phyloP scores from a whole-genome alignment of 2,888 invertebrate species.

The Xestobium rufovillosum region DNA sequence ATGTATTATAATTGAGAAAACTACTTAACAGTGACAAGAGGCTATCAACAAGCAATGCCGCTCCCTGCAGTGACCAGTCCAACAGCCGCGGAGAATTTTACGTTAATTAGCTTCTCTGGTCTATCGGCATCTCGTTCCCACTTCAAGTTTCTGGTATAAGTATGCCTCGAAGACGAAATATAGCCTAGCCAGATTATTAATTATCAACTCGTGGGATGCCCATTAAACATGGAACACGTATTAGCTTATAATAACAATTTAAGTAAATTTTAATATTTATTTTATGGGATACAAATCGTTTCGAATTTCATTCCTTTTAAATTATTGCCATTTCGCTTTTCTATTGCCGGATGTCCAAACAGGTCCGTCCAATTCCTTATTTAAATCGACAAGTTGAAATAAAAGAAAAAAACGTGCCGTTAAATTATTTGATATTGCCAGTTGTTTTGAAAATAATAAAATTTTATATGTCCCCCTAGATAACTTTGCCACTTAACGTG shows the following conservation, averaged over 20 bases:
- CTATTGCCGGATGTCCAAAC: too few species aligned
- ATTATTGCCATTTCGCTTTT: background rate
- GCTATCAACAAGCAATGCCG: conserved; percentile 37
- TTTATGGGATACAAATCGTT: background rate
- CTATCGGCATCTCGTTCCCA: too few species aligned
- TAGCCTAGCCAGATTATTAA: conserved; percentile 29
- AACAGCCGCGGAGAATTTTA: conserved; percentile 17
- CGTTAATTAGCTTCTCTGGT: conserved; percentile 1
- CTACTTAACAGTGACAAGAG: conserved; percentile 40
- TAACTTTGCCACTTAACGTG: too few species aligned
- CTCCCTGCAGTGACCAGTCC: conserved; percentile 30
- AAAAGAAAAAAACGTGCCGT: too few species aligned
- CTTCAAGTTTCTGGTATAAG: background rate
- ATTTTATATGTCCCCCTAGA: too few species aligned
- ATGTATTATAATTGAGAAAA: conserved; percentile 41
- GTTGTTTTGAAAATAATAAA: too few species aligned
- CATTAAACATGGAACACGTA: conserved; percentile 32
- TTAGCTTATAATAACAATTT: conserved; percentile 15
- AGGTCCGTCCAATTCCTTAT: too few species aligned
- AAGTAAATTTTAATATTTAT: conserved; percentile 2
- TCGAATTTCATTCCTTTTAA: background rate
- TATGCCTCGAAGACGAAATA: background rate
- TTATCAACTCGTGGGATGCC: conserved; percentile 33
- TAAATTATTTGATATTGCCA: too few species aligned
- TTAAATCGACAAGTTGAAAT: too few species aligned